phyloP scores from a whole-genome alignment of 2,797 vertebrate genomes.

The Rhinatrema bivittatum region DNA sequence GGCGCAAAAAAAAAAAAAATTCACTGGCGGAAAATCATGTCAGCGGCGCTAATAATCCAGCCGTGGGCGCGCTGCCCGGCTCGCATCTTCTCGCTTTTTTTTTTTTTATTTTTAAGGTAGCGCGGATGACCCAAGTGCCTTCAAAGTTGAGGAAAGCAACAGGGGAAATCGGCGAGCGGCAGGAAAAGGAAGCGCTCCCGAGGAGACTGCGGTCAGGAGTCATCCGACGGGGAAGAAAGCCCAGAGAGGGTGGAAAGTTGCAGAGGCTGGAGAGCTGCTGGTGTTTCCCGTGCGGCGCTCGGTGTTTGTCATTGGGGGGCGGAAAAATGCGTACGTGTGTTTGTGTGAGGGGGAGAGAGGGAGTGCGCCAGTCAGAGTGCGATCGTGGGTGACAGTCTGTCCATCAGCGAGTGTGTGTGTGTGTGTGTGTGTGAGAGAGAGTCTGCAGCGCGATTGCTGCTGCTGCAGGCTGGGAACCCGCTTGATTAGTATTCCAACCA shows the following conservation, averaged over 20 bases:
- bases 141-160: conserved; percentile 13
- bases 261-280: no score
- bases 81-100: background rate
- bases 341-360: no score
- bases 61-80: conserved; percentile 19
- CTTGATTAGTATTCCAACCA: conserved; percentile 39
- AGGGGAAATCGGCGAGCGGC: background rate
- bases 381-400: no score
- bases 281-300: no score
- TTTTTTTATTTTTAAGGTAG: conserved; percentile 4
- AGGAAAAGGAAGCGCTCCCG: background rate
- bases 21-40: background rate
- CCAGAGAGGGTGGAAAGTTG: conserved; percentile 7
- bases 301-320: no score
- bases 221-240: background rate
- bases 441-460: conserved; percentile 16
- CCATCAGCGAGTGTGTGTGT: background rate
- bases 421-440: background rate
- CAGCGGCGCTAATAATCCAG: conserved; percentile 15
- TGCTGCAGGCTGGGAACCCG: conserved; percentile 24
- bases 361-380: no score
- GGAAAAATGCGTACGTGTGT: background rate
- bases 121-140: conserved; percentile 3
- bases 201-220: background rate
- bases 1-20: conserved; percentile 12